Conservation (phyloP, 35 echinoderm and acorn worm genomes). For the Ophioderma brevispina region DNA sequence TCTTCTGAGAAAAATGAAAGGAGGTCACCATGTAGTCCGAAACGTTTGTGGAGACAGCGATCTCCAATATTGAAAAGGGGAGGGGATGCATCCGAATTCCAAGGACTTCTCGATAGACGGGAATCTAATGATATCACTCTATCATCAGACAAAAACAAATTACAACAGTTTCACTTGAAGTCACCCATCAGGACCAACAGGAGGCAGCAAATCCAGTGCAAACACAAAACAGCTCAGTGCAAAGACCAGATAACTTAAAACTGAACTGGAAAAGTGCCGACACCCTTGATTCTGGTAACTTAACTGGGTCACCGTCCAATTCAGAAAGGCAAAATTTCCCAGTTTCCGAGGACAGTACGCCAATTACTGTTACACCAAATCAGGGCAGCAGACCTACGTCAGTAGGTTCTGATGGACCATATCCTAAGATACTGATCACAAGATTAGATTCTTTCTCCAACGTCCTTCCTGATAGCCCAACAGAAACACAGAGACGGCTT, state of each 20-base stretch:
- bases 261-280: neutral
- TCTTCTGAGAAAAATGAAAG: neutral
- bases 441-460: neutral
- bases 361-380: neutral
- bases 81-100: neutral
- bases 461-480: slow-evolving; percentile 21
- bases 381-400: neutral
- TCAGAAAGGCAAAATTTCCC: neutral
- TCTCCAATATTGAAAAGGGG: neutral
- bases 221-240: neutral
- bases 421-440: neutral
- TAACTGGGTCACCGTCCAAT: neutral
- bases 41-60: neutral
- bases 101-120: neutral
- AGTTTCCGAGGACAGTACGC: neutral
- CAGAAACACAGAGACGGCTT: neutral
- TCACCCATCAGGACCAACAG: neutral
- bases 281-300: neutral
- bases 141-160: neutral
- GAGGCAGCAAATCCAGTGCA: too few relatives aligned
- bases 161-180: neutral
- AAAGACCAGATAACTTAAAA: neutral
- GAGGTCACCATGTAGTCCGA: neutral
- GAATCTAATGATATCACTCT: neutral
- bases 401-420: neutral